Conservation (phyloP, 1,140 invertebrate genomes). For the Orussus abietinus region DNA sequence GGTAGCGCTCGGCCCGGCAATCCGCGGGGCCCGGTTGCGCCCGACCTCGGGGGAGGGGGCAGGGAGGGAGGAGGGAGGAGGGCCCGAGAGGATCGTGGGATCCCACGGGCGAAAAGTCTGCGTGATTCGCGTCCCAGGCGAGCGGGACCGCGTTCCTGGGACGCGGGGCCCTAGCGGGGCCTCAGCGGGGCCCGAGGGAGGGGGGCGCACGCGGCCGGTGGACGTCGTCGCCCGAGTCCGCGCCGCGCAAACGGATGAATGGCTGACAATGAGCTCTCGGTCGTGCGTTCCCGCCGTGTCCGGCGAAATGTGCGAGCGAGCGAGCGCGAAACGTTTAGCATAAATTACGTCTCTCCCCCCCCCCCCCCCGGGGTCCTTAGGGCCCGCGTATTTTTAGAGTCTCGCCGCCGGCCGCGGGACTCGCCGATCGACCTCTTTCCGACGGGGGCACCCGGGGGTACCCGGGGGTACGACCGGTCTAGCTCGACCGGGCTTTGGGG, state of each 20-base stretch:
- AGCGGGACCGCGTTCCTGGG: slow-evolving; percentile 6
- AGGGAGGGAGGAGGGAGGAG: slow-evolving; percentile 9
- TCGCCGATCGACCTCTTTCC: not conserved
- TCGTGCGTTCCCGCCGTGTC: no score
- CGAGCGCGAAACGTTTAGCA: slow-evolving; percentile 32
- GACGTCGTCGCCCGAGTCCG: not conserved
- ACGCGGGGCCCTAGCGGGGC: not conserved
- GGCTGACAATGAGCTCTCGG: slow-evolving; percentile 23
- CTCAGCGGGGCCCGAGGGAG: no score
- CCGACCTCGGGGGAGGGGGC: slow-evolving; percentile 11
- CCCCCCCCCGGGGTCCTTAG: no score
- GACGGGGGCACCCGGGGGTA: not conserved
- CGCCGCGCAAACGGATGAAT: slow-evolving; percentile 23
- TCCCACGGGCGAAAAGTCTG: slow-evolving; percentile 38
- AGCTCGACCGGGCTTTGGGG: not conserved
- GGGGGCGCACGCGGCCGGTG: no score
- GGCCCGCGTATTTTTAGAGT: not conserved
- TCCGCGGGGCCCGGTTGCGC: no score
- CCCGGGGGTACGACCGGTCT: no score
- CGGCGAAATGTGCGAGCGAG: slow-evolving; percentile 24
- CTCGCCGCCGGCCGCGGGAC: not conserved
- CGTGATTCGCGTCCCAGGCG: slow-evolving; percentile 38
- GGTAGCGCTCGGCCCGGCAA: no score
- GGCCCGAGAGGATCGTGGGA: slow-evolving; percentile 18
- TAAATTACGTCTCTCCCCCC: no score